A percentile compares a stretch with the other conserved stretches of the same genome.
Evolutionary conservation across 2,797 vertebrate genomes (phyloP).

Genomic region (Tapirus indicus): DNA sequence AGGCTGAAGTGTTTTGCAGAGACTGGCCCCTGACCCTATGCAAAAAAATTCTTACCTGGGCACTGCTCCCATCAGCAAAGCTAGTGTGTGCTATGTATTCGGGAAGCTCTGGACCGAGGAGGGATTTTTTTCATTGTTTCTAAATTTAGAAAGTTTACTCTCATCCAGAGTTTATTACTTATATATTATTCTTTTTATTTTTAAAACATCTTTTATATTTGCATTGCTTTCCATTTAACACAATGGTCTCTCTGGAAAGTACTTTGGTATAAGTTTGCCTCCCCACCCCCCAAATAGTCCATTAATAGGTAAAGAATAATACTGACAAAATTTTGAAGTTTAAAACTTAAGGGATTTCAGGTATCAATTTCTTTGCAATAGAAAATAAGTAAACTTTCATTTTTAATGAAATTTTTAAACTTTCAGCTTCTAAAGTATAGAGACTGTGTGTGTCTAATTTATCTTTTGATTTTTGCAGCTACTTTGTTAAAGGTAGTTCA

Average conservation of each 20-base stretch:
- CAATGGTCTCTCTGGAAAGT: background rate
- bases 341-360: background rate
- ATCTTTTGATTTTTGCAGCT: constrained; percentile 11
- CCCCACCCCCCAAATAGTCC: background rate
- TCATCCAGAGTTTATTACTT: constrained; percentile 15
- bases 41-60: background rate
- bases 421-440: constrained; percentile 3
- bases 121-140: background rate
- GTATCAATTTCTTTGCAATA: constrained; percentile 9
- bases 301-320: constrained; percentile 32
- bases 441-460: background rate
- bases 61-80: background rate
- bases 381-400: background rate
- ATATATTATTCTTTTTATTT: background rate
- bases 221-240: constrained; percentile 19
- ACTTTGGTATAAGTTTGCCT: background rate
- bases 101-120: background rate
- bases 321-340: background rate
- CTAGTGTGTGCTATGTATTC: background rate
- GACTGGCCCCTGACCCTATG: background rate
- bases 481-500: background rate
- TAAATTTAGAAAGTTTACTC: background rate
- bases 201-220: background rate
- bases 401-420: constrained; percentile 4
- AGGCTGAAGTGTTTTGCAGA: background rate